These are phyloP conservation scores for Notothenia rossii DNA, from an alignment of 2,113 vertebrate genomes.

Conservation along the genomic window DNA sequence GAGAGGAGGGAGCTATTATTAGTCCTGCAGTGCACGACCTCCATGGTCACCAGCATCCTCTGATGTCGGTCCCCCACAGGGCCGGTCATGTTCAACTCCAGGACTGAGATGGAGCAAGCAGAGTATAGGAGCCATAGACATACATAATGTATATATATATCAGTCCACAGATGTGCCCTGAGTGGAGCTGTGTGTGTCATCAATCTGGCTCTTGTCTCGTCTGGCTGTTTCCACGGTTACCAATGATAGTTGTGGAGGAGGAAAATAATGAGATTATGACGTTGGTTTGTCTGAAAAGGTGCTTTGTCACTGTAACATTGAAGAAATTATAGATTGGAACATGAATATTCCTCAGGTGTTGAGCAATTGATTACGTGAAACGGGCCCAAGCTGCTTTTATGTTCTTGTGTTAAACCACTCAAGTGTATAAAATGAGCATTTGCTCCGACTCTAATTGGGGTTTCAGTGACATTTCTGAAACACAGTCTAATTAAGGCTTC, in stretches of 20 bases:
- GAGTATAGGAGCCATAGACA: slow-evolving; percentile 20
- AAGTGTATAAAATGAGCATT: slow-evolving; percentile 44
- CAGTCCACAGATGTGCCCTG: slow-evolving; percentile 45
- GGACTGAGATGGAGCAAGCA: slow-evolving; percentile 18
- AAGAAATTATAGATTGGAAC: slow-evolving; percentile 2
- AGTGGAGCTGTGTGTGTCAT: slow-evolving; percentile 59
- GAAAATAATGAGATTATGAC: slow-evolving; percentile 48
- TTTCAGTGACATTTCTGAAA: slow-evolving; percentile 62
- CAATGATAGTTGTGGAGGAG: slow-evolving; percentile 66
- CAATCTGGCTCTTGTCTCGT: slow-evolving; percentile 45
- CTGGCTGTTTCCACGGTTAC: slow-evolving; percentile 77
- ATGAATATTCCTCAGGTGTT: slow-evolving; percentile 26
- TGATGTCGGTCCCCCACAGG: slow-evolving; percentile 34
- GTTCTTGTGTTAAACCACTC: slow-evolving; percentile 24
- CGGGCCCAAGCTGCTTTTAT: slow-evolving; percentile 5
- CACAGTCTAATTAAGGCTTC: slow-evolving; percentile 72
- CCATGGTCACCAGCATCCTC: slow-evolving; percentile 22
- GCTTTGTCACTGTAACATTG: slow-evolving; percentile 41
- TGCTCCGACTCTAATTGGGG: slow-evolving; percentile 54
- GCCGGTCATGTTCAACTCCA: slow-evolving; percentile 24
- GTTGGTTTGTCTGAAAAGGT: slow-evolving; percentile 37
- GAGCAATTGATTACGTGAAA: slow-evolving; percentile 5
- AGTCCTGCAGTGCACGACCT: slow-evolving; percentile 25
- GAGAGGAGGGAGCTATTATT: slow-evolving; percentile 38
- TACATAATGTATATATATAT: slow-evolving; percentile 53